Base-by-base conservation (phyloP, 1,140 invertebrate genomes). In the Pseudobourletiella spinata region DNA sequence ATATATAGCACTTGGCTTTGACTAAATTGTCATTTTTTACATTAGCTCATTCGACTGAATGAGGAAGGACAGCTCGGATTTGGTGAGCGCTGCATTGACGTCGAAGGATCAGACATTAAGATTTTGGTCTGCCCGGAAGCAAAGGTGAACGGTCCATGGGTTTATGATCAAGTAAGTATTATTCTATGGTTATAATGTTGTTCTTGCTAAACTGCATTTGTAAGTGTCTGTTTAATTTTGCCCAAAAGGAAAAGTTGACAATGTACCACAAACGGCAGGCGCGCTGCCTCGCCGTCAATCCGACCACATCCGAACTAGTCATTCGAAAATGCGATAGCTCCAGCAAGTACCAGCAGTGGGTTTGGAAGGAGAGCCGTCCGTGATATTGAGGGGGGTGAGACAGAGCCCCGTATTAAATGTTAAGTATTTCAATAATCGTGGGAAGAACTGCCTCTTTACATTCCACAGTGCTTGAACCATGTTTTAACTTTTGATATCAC, bases 81-180 rank as follows among this genome's bases (percentile, higher is more conserved):
- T 20, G 96, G 96, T 25, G 96, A 98, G 76, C 32, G 64, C 50
- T 99, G 95, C 72, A 82, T 98, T 15, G 89, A 95, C 73, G 89
- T 88, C 0, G 89, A 93, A 74, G 78, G 80, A 1, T 86, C 88
- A 72, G 85, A 85, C 30, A 81, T 96, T 15, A 91, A 90, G 76
- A 79, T 95, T 43, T 85, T 89, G 30, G 91, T 92, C 67, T 97
- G 94, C 73, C 79, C 86, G 48, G 75, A 93, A 46, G 93, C 93
- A 57, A 92, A 89, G 25, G 91, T 93, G 3, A 86, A 95, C 73
- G 94, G 94, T 4, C 91, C 89, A 1, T 97, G 92, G 92, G 80
- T 85, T 71, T 96, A 88, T 74, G 84, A 90, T 72, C 81, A 88
- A 76, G 83, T 83, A 72, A 60, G 35, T 42, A 46, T 60, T 26